Conservation (phyloP, 2,797 vertebrate genomes). For the Anabacerthia variegaticeps region DNA sequence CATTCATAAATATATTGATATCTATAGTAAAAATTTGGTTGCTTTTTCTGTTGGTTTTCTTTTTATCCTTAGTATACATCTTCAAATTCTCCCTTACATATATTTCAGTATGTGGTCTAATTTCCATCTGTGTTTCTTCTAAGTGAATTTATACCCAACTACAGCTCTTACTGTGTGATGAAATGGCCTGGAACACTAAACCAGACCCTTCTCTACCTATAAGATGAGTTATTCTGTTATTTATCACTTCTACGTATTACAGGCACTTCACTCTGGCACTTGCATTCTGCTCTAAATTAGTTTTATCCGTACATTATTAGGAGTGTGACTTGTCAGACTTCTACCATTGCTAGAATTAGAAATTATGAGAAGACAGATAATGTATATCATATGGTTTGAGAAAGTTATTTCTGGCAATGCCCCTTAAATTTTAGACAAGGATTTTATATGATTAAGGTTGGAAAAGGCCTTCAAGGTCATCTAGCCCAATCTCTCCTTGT, state of each 20-base stretch:
- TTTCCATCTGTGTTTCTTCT: constrained; percentile 1
- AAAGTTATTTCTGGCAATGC: fast-evolving
- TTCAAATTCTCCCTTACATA: not conserved
- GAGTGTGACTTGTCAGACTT: not conserved
- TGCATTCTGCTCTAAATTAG: not conserved
- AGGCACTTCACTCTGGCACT: not conserved
- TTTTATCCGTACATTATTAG: not conserved
- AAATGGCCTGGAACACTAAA: not conserved
- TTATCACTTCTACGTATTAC: constrained; percentile 1
- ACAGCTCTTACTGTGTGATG: not conserved
- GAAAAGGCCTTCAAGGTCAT: not conserved
- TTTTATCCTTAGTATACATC: not conserved
- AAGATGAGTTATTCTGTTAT: not conserved
- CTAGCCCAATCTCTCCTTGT: not conserved
- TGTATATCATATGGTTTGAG: not conserved
- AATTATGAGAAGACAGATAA: not conserved
- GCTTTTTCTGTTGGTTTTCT: fast-evolving
- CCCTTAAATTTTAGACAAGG: not conserved
- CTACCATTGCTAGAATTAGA: not conserved
- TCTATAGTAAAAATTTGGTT: not conserved
- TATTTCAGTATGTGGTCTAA: not conserved
- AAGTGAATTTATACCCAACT: not conserved
- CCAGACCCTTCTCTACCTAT: not conserved
- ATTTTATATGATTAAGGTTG: not conserved
- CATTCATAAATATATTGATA: not conserved